Conservation (phyloP, 1,140 invertebrate genomes). For the Drosophila rufa region DNA sequence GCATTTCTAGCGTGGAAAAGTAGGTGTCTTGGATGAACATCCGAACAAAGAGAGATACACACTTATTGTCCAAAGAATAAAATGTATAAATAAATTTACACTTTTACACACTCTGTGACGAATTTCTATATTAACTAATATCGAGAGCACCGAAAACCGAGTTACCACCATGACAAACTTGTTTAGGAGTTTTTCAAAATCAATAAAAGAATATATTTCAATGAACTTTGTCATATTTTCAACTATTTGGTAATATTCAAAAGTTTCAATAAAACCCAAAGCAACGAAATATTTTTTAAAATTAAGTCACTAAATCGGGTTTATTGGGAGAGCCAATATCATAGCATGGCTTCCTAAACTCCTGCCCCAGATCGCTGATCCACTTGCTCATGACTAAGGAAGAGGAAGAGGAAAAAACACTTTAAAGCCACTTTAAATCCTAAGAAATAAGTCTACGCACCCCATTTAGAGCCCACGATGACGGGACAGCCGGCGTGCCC, state of each 20-base stretch:
- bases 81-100: neutral
- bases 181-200: too few relatives aligned
- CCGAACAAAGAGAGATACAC: neutral
- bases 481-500: conserved; percentile 98
- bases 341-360: conserved; percentile 5
- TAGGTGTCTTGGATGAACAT: conserved; percentile 11
- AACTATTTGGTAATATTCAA: neutral
- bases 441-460: conserved; percentile 85
- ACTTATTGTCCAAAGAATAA: neutral
- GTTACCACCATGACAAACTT: neutral
- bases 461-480: conserved; percentile 97
- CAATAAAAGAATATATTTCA: too few relatives aligned
- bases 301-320: neutral
- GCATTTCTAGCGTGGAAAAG: conserved; percentile 13
- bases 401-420: too few relatives aligned
- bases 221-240: neutral
- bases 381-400: conserved; percentile 31
- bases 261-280: too few relatives aligned
- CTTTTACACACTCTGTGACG: neutral
- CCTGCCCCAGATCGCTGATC: conserved; percentile 1
- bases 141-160: too few relatives aligned
- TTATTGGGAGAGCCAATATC: neutral
- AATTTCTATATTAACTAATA: neutral
- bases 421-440: neutral
- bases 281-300: too few relatives aligned